Conservation (phyloP, 1,140 invertebrate genomes). For the Protaetia brevitarsis region DNA sequence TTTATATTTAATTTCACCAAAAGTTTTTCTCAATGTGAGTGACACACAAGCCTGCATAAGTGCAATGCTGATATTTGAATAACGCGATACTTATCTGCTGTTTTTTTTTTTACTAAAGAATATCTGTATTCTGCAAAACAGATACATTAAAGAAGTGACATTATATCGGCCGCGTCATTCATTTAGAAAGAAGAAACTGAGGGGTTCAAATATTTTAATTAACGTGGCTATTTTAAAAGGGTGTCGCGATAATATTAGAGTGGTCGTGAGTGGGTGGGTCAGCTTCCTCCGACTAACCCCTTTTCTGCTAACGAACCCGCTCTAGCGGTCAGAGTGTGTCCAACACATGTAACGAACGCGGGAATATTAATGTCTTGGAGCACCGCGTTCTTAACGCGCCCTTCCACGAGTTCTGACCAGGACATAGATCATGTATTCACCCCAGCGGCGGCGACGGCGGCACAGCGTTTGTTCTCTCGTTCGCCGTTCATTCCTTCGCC, state of each 20-base stretch:
- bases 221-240: constrained; percentile 5
- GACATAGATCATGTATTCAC: constrained; percentile 44
- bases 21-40: too few relatives aligned
- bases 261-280: background rate
- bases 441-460: constrained; percentile 25
- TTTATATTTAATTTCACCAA: too few relatives aligned
- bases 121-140: too few relatives aligned
- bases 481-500: background rate
- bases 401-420: constrained; percentile 42
- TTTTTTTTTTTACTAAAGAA: too few relatives aligned
- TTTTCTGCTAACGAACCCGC: constrained; percentile 27
- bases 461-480: background rate
- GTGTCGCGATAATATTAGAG: constrained; percentile 11
- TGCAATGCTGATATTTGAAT: too few relatives aligned
- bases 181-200: background rate
- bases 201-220: constrained; percentile 4
- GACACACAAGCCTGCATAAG: too few relatives aligned
- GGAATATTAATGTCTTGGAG: constrained; percentile 49
- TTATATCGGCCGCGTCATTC: background rate
- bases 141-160: background rate
- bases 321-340: constrained; percentile 36
- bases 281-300: background rate
- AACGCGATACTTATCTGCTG: too few relatives aligned
- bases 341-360: constrained; percentile 43
- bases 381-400: constrained; percentile 45